Evolutionary conservation across 1,140 invertebrate genomes (phyloP).

Genomic region (Philopotamus ludificatus): DNA sequence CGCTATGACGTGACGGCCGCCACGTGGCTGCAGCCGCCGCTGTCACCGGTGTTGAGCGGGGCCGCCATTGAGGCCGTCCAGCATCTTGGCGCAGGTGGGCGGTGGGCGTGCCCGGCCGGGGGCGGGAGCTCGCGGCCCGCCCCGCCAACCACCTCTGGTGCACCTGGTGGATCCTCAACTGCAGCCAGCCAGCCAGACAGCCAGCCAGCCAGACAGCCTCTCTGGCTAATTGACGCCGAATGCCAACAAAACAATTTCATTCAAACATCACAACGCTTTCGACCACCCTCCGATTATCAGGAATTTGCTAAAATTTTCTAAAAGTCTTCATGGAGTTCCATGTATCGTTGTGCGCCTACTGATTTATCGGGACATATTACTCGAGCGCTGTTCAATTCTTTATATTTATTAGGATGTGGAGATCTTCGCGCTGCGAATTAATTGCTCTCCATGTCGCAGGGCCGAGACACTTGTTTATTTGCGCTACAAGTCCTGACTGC

Average conservation of each 20-base stretch:
- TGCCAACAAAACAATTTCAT: no score
- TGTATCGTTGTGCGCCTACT: no score
- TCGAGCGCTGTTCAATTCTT: not conserved
- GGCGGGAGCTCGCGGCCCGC: conserved; percentile 1
- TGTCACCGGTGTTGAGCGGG: not conserved
- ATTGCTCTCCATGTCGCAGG: conserved; percentile 35
- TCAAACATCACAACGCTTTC: not conserved
- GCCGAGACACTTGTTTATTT: conserved; percentile 22
- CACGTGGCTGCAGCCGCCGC: no score
- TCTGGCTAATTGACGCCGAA: no score
- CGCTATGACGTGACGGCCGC: no score
- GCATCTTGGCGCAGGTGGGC: not conserved
- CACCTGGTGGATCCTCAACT: no score
- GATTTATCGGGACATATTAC: not conserved
- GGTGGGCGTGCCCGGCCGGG: conserved; percentile 15
- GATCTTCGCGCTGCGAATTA: conserved; percentile 30
- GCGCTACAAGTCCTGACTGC: conserved; percentile 24
- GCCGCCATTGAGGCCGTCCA: not conserved
- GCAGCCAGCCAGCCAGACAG: no score
- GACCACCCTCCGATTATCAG: no score
- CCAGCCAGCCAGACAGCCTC: no score
- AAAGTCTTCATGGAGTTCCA: no score
- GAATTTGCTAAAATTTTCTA: no score
- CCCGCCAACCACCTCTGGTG: conserved; percentile 3
- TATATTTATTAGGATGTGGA: conserved; percentile 17